Base-by-base conservation (phyloP, 2,888 invertebrate species). In the Pegoplata infirma region DNA sequence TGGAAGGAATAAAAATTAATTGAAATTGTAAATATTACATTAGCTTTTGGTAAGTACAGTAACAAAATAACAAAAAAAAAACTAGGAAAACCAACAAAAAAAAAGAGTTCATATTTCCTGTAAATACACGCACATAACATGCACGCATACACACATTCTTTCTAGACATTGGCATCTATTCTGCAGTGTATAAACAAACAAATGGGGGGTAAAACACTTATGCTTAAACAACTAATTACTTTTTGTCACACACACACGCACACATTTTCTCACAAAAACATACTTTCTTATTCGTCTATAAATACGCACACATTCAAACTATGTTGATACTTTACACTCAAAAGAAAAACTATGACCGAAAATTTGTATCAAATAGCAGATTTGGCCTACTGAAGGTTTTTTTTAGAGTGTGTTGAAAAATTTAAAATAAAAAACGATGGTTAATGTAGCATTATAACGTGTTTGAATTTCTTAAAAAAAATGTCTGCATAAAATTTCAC, bases 1-100 rank as follows among this genome's bases (percentile, higher is more conserved):
- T 40, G 19, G 6, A 23, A 46, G 14, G 36, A 53, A 69, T 64
- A 76, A 59, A 59, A 71, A 67, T 67, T 67, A 72, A 76, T 72
- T 72, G 61, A 51, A 61, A 67, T 67, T 67, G 49, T 63, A 67
- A 72, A 72, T 56, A 72, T 36, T 23, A 61, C 55, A 59, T 46
- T 74, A 47, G 21, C 32, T 61, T 58, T 49, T 47, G 47, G 28
- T 47, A 36, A 49, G n/a, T 21, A 28, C 40, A 51, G 23, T 53
- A 32, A 40, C 16, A 49, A 56, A 46, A 53, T 5, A 44, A 25
- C 19, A 12, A n/a, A 5, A 16, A 10, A 25, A 19, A 58, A 0
- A 47, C 21, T 12, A 61, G 17, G 16, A 4, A 1, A 17, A 49
- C 8, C n/a, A 19, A 14, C n/a, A 61, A 21, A 40, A 14, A 17